phyloP scores from a whole-genome alignment of 1,140 invertebrate species.

The Ephestia elutella region DNA sequence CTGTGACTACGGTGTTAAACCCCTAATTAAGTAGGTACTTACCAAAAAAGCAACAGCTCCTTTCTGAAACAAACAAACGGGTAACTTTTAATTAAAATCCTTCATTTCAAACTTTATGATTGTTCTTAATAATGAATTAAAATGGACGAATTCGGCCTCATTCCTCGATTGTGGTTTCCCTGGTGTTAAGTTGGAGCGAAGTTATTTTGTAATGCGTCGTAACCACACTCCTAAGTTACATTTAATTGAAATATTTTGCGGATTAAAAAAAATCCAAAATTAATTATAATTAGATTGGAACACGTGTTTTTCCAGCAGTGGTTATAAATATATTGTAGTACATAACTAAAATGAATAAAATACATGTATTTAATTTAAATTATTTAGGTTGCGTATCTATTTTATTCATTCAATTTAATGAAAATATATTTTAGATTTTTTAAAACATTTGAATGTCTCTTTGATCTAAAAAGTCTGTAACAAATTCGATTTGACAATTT shows the following conservation, averaged over 20 bases:
- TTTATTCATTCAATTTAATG: no score
- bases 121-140: conserved; percentile 22
- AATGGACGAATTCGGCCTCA: conserved; percentile 17
- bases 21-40: conserved; percentile 14
- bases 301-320: no score
- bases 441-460: not conserved
- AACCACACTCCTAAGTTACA: not conserved
- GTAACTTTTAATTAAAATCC: conserved; percentile 32
- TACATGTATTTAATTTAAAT: no score
- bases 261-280: no score
- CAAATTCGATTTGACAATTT: conserved; percentile 19
- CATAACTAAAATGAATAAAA: no score
- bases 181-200: conserved; percentile 13
- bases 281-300: no score
- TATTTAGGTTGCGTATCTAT: no score
- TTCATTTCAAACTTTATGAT: conserved; percentile 26
- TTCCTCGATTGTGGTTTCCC: not conserved
- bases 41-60: conserved; percentile 17
- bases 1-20: no score
- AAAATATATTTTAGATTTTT: not conserved
- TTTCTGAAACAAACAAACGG: conserved; percentile 27
- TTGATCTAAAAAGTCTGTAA: conserved; percentile 17
- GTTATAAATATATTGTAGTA: no score
- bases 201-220: conserved; percentile 6
- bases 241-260: no score